phyloP scores from a whole-genome alignment of 2,888 invertebrate genomes.

The Rhyacophila evoluta region DNA sequence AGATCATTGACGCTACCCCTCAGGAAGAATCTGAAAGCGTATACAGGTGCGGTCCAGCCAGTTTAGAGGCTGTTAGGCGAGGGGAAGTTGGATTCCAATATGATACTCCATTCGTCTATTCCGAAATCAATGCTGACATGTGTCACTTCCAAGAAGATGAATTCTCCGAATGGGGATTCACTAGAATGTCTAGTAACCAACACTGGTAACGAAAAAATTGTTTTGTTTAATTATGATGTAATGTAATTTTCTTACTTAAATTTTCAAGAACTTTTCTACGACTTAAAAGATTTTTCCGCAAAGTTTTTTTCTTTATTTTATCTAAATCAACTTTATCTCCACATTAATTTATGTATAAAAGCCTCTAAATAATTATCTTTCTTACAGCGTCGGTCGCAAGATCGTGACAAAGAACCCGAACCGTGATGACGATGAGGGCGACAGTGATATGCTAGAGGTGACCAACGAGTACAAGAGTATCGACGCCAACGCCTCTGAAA shows the following conservation, averaged over 20 bases:
- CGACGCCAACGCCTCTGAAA: conserved; percentile 75
- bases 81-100: conserved; percentile 80
- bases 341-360: too few relatives aligned
- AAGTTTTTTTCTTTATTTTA: too few relatives aligned
- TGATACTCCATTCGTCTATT: conserved; percentile 81
- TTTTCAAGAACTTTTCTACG: too few relatives aligned
- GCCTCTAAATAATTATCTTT: too few relatives aligned
- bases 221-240: too few relatives aligned
- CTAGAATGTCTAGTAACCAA: conserved; percentile 74
- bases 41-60: conserved; percentile 75
- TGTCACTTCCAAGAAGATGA: conserved; percentile 80
- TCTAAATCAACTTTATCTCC: too few relatives aligned
- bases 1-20: conserved; percentile 84
- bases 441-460: conserved; percentile 75
- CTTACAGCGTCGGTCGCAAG: conserved; percentile 75
- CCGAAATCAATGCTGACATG: conserved; percentile 82
- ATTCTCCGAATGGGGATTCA: conserved; percentile 76
- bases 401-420: conserved; percentile 76
- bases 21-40: conserved; percentile 76
- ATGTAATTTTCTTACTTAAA: too few relatives aligned
- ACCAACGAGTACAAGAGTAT: conserved; percentile 75
- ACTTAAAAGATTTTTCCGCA: too few relatives aligned
- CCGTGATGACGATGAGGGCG: conserved; percentile 74
- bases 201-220: conserved; percentile 79
- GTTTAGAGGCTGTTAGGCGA: conserved; percentile 76